phyloP scores from a whole-genome alignment of 2,113 vertebrate genomes.

The Plecotus auritus region DNA sequence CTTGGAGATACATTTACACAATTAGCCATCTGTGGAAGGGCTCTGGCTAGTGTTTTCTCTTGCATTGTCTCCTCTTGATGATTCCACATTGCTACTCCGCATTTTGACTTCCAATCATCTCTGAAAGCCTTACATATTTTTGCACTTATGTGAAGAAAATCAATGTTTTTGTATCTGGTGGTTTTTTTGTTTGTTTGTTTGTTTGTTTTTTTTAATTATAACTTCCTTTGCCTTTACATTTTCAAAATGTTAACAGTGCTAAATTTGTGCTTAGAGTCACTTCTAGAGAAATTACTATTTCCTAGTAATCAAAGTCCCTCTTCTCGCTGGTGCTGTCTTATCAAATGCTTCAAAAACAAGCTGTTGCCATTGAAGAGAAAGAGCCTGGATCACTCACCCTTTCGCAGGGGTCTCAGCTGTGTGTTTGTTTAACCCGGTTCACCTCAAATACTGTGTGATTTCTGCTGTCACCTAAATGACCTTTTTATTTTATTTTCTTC shows the following conservation, averaged over 20 bases:
- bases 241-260: not conserved
- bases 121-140: not conserved
- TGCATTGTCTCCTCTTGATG: not conserved
- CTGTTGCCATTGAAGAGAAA: not conserved
- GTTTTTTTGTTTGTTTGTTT: not conserved
- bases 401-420: not conserved
- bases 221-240: not conserved
- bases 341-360: not conserved
- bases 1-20: not conserved
- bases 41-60: not conserved
- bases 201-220: not conserved
- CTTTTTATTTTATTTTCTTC: not conserved
- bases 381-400: not conserved
- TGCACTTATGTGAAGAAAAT: not conserved
- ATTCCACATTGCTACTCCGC: too few relatives aligned
- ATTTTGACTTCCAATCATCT: not conserved
- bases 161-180: not conserved
- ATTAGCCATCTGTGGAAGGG: not conserved
- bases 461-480: slow-evolving; percentile 23
- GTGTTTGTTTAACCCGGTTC: slow-evolving; percentile 35
- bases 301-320: not conserved
- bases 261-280: not conserved
- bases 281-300: not conserved
- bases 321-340: not conserved
- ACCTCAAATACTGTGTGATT: slow-evolving; percentile 43